Conservation (phyloP, 2,797 vertebrate species). For the Melanotaenia maccullochi region DNA sequence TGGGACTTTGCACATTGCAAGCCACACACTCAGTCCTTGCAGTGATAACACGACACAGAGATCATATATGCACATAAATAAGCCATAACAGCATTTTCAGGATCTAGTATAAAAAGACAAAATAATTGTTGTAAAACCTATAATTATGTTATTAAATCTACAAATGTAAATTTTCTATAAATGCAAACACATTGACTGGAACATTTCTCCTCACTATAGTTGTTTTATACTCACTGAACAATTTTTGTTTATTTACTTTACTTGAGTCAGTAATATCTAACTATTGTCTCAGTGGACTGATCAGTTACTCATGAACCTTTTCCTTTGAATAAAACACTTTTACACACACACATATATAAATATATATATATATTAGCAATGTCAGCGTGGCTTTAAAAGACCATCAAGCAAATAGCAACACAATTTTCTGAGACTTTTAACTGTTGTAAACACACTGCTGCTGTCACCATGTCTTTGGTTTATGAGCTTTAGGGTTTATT, state of each 20-base stretch:
- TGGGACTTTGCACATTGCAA: conserved; percentile 38
- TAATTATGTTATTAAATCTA: conserved; percentile 12
- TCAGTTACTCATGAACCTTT: conserved; percentile 50
- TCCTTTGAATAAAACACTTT: conserved; percentile 28
- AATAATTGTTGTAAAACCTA: neutral
- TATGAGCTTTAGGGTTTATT: conserved; percentile 14
- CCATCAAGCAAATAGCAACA: conserved; percentile 38
- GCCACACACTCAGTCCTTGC: conserved; percentile 24
- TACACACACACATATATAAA: neutral
- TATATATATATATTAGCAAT: conserved; percentile 12
- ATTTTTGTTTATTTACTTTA: conserved; percentile 55
- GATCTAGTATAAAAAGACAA: conserved; percentile 23
- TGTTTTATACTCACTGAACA: conserved; percentile 25
- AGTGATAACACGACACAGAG: conserved; percentile 34
- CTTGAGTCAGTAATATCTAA: conserved; percentile 41
- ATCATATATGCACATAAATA: conserved; percentile 15
- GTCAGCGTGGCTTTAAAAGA: conserved; percentile 37
- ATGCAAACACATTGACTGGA: neutral
- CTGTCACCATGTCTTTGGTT: conserved; percentile 35
- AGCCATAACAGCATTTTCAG: neutral
- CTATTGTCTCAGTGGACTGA: conserved; percentile 48
- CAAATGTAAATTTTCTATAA: neutral
- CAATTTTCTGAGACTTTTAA: conserved; percentile 33
- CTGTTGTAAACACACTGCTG: conserved; percentile 29
- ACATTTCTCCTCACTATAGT: neutral